phyloP scores from a whole-genome alignment of 1,140 invertebrate genomes.

The Apis florea region DNA sequence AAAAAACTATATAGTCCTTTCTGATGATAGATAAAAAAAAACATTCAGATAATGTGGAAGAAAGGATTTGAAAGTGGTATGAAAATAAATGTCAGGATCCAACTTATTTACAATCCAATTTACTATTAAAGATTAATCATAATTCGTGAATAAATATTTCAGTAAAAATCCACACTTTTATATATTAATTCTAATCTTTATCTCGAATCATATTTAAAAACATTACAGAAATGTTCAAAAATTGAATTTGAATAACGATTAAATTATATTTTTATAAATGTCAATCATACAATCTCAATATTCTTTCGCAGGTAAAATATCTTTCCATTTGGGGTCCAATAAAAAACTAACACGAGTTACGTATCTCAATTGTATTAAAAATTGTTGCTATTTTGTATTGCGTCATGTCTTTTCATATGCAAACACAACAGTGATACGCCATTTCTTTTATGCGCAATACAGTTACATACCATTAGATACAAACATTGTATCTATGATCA shows the following conservation, averaged over 20 bases:
- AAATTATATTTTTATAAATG: background rate
- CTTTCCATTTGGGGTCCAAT: background rate
- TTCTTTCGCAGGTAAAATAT: background rate
- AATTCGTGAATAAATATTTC: background rate
- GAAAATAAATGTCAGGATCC: no score
- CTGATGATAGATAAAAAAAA: background rate
- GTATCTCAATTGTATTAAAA: background rate
- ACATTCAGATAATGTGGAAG: background rate
- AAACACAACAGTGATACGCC: constrained; percentile 12
- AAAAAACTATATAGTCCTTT: background rate
- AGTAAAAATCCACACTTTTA: no score
- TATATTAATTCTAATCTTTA: background rate
- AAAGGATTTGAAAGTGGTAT: background rate
- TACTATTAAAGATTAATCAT: background rate
- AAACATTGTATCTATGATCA: background rate
- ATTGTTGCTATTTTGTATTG: background rate
- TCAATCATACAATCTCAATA: background rate
- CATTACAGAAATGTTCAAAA: background rate
- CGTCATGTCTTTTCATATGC: constrained; percentile 10
- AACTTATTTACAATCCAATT: background rate
- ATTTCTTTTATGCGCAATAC: background rate
- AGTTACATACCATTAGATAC: background rate
- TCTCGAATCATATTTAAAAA: no score
- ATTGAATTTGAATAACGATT: background rate
- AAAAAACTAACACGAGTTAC: background rate